Percentiles rank a stretch among this genome's conserved stretches.
These are phyloP conservation scores for Limenitis camilla DNA, from an alignment of 2,888 invertebrate species.

Conservation along the genomic window DNA sequence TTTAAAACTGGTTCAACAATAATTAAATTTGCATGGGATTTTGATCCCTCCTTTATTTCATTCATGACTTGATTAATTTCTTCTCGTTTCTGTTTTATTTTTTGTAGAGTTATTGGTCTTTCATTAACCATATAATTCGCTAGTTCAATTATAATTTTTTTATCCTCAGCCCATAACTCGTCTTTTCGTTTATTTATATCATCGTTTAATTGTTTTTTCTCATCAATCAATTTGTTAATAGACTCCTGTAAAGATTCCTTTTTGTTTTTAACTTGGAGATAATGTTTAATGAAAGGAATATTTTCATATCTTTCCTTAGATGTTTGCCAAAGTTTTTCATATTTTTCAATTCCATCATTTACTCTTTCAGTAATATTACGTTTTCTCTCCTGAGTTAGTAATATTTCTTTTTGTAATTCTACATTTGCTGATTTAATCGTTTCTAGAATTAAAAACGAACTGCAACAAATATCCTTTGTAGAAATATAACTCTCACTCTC, in stretches of 20 bases:
- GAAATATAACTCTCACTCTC: too few relatives aligned
- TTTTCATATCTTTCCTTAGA: conserved; percentile 51
- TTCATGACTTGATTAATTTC: conserved; percentile 28
- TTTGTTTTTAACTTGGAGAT: conserved; percentile 34
- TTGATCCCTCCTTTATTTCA: conserved; percentile 15
- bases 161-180: conserved; percentile 33
- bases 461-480: conserved; percentile 15
- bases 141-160: conserved; percentile 40
- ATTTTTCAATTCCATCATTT: conserved; percentile 42
- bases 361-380: conserved; percentile 37
- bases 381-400: conserved; percentile 43
- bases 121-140: conserved; percentile 45
- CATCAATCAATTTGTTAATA: conserved; percentile 33
- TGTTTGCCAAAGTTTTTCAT: conserved; percentile 48
- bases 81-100: conserved; percentile 33
- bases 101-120: conserved; percentile 35
- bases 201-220: conserved; percentile 30
- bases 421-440: conserved; percentile 47
- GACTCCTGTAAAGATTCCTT: conserved; percentile 31
- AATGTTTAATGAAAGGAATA: conserved; percentile 47
- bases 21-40: background rate
- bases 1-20: background rate
- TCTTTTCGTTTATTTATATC: conserved; percentile 37
- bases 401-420: conserved; percentile 46
- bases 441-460: conserved; percentile 40